These are phyloP conservation scores for Aix galericulata DNA, from an alignment of 2,113 vertebrate species.

Conservation along the genomic window DNA sequence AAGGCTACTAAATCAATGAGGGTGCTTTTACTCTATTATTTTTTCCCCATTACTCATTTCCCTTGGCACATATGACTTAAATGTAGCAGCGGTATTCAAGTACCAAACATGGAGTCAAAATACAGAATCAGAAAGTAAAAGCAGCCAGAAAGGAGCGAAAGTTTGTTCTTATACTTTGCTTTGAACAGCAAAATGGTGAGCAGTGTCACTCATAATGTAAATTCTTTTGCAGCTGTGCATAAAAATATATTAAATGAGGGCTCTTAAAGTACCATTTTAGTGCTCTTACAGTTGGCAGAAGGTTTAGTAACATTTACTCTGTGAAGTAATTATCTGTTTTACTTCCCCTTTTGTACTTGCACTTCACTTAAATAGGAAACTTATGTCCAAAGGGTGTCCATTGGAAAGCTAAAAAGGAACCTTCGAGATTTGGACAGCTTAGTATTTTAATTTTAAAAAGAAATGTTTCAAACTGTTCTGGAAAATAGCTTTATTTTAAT, in stretches of 20 bases:
- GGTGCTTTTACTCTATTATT: background rate
- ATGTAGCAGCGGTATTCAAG: background rate
- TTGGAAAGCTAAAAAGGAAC: background rate
- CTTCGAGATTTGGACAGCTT: background rate
- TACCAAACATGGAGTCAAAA: background rate
- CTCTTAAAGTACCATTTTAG: background rate
- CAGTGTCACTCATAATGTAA: background rate
- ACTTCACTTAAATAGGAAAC: background rate
- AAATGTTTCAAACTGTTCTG: background rate
- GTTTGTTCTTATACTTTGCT: background rate
- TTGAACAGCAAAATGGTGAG: background rate
- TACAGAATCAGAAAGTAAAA: background rate
- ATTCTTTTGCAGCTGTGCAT: background rate
- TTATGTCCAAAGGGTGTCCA: background rate
- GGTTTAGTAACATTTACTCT: background rate
- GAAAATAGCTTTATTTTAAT: conserved; percentile 25
- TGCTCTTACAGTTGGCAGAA: background rate
- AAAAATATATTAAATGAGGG: background rate
- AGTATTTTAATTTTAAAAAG: background rate
- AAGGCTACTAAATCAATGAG: background rate
- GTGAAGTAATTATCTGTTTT: background rate
- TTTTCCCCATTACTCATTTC: background rate
- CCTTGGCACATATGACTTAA: background rate
- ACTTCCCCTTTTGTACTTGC: conserved; percentile 11
- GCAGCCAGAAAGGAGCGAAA: background rate